These are phyloP conservation scores for Thaleichthys pacificus DNA, from an alignment of 2,797 vertebrate genomes.

Conservation along the genomic window DNA sequence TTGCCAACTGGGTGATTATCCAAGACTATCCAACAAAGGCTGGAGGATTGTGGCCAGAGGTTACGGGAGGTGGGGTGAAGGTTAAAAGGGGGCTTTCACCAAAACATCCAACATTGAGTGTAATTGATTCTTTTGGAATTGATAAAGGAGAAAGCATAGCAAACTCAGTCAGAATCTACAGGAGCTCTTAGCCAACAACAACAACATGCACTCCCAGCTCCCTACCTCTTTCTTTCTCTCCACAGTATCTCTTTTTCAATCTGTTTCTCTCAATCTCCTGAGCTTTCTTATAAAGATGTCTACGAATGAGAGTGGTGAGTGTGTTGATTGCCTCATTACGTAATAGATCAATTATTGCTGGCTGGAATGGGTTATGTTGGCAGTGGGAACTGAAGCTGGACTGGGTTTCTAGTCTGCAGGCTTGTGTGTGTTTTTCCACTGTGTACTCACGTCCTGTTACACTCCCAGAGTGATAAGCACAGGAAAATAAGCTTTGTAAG, in stretches of 20 bases:
- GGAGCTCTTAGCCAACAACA: conserved; percentile 33
- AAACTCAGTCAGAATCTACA: conserved; percentile 31
- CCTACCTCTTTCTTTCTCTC: background rate
- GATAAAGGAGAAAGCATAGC: conserved; percentile 20
- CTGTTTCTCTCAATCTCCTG: background rate
- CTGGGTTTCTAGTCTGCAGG: too few relatives aligned
- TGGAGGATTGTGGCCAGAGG: conserved; percentile 32
- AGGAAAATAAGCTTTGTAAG: too few relatives aligned
- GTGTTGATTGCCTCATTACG: conserved; percentile 10
- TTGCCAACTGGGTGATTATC: conserved; percentile 38
- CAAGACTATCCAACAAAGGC: background rate
- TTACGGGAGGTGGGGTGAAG: conserved; percentile 9
- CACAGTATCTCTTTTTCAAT: conserved; percentile 4
- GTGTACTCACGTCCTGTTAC: too few relatives aligned
- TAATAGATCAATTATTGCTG: conserved; percentile 34
- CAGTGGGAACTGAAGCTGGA: conserved; percentile 2
- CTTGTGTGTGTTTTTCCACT: too few relatives aligned
- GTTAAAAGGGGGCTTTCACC: conserved; percentile 29
- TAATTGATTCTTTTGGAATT: conserved; percentile 47
- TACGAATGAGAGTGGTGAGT: conserved; percentile 7
- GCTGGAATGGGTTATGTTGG: conserved; percentile 34
- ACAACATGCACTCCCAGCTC: conserved; percentile 28
- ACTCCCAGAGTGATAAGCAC: too few relatives aligned
- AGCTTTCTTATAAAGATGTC: background rate
- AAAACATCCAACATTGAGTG: conserved; percentile 41